Conservation (phyloP, 2,888 invertebrate species). For the Zonitis immaculata region DNA sequence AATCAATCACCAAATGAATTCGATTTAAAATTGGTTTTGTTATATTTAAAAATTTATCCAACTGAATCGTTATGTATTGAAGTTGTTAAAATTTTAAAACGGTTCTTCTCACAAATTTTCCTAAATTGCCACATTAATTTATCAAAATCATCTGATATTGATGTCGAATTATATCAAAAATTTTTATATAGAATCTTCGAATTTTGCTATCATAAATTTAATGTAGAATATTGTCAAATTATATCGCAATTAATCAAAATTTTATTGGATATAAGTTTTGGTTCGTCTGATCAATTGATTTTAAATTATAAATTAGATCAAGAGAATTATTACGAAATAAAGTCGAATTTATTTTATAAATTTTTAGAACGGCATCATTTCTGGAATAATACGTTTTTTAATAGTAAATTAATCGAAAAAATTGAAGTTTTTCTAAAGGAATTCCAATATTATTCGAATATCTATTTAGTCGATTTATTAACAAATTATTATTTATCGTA, state of each 20-base stretch:
- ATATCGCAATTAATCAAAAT: conserved; percentile 27
- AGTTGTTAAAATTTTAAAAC: conserved; percentile 17
- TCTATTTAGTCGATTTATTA: neutral
- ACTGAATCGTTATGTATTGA: conserved; percentile 19
- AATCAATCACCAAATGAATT: conserved; percentile 17
- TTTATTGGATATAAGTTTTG: conserved; percentile 22
- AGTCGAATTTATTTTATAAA: conserved; percentile 23
- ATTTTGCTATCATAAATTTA: conserved; percentile 19
- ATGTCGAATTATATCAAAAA: conserved; percentile 17
- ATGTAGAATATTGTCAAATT: conserved; percentile 22
- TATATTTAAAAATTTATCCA: conserved; percentile 17
- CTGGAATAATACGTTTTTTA: conserved; percentile 14
- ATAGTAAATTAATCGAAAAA: neutral
- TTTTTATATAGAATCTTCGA: conserved; percentile 22
- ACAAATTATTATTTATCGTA: neutral
- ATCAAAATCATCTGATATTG: conserved; percentile 9
- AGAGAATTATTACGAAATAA: conserved; percentile 20
- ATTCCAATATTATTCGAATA: neutral
- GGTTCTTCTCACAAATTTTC: conserved; percentile 26
- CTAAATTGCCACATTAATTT: conserved; percentile 20
- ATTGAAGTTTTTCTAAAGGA: neutral
- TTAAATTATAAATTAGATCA: conserved; percentile 25
- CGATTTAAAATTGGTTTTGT: conserved; percentile 21
- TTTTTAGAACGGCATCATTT: conserved; percentile 12
- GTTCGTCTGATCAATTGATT: conserved; percentile 18